Conservation (phyloP, 2,797 vertebrate species). For the Bucorvus abyssinicus region DNA sequence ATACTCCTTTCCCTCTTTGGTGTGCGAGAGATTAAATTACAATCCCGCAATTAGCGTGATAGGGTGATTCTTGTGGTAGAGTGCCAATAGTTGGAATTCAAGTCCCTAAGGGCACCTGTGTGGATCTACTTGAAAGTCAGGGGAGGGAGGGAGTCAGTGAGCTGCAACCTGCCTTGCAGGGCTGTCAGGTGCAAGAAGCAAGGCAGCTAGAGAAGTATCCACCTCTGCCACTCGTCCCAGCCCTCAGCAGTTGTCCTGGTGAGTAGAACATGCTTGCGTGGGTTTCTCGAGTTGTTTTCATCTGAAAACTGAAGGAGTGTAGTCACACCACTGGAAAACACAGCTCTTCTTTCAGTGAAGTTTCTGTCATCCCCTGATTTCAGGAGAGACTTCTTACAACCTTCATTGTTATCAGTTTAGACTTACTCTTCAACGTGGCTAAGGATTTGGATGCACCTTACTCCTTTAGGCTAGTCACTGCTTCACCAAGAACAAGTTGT, state of each 20-base stretch:
- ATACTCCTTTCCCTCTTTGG: background rate
- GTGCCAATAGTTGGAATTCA: background rate
- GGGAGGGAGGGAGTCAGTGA: background rate
- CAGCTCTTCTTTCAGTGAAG: background rate
- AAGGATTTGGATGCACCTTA: background rate
- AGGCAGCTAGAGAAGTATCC: background rate
- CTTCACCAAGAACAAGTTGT: background rate
- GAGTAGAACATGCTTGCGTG: fast-evolving
- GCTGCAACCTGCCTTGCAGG: background rate
- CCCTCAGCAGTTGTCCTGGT: background rate
- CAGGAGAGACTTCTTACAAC: background rate
- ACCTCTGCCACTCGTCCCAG: background rate
- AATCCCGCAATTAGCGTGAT: background rate
- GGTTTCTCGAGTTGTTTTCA: background rate
- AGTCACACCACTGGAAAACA: background rate
- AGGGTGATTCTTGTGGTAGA: background rate
- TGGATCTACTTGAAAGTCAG: background rate
- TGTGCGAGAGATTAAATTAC: background rate
- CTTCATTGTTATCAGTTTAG: background rate
- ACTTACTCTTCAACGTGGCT: background rate
- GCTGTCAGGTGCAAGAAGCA: background rate
- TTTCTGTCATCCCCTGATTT: background rate
- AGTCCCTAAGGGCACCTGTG: background rate
- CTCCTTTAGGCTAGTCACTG: background rate
- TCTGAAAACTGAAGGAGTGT: fast-evolving